Conservation (phyloP, 2,113 vertebrate species). For the Vicugna pacos region DNA sequence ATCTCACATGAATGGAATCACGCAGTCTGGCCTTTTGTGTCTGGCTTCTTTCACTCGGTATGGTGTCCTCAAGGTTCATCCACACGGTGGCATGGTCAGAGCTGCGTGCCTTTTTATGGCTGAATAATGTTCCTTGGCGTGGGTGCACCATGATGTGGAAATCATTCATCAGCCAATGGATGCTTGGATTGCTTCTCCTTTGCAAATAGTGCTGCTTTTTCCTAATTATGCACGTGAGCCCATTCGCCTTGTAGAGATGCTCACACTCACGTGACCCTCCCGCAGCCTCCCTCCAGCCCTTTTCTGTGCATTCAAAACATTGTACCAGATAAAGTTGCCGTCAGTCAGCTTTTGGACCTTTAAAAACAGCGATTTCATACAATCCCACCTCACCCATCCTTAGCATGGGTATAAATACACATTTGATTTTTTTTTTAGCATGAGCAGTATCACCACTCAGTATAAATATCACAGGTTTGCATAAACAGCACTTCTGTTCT, state of each 20-base stretch:
- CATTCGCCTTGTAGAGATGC: rapidly evolving
- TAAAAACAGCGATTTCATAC: rapidly evolving
- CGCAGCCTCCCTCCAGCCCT: not conserved
- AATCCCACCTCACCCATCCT: rapidly evolving
- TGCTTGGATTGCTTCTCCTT: not conserved
- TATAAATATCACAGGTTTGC: not conserved
- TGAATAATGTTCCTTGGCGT: rapidly evolving
- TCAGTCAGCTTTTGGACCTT: rapidly evolving
- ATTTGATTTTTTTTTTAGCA: not conserved
- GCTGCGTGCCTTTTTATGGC: rapidly evolving
- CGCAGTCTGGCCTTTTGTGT: rapidly evolving
- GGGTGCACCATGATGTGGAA: rapidly evolving
- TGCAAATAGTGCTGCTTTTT: rapidly evolving
- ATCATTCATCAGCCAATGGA: rapidly evolving
- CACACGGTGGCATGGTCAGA: rapidly evolving
- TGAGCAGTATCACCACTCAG: rapidly evolving
- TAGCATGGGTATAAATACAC: rapidly evolving
- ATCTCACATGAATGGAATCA: rapidly evolving
- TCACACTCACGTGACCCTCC: rapidly evolving
- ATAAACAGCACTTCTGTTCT: not conserved
- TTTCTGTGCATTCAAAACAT: rapidly evolving
- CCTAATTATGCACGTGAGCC: rapidly evolving
- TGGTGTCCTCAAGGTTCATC: rapidly evolving
- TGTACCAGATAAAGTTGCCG: rapidly evolving
- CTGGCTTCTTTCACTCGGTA: not conserved